Evolutionary conservation across 2,888 invertebrate species (phyloP).

Genomic region (Dugesia japonica): DNA sequence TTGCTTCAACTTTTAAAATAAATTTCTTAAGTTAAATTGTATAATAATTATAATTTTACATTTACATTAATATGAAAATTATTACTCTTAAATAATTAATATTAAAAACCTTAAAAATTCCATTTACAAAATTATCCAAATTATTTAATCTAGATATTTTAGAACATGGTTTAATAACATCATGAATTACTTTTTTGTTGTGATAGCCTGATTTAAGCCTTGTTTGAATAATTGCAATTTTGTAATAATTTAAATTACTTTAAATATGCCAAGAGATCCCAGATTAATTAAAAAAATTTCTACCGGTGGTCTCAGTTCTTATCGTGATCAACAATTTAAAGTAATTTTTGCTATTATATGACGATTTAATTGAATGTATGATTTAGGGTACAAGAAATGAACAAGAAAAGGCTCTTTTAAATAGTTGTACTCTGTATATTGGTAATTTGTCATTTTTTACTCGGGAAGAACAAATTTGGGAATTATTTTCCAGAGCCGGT

Average conservation of each 20-base stretch:
- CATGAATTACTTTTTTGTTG: too few relatives aligned
- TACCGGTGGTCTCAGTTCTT: not conserved
- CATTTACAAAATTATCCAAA: too few relatives aligned
- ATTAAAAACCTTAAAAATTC: too few relatives aligned
- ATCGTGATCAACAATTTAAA: not conserved
- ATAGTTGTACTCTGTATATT: slow-evolving; percentile 64
- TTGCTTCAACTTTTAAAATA: too few relatives aligned
- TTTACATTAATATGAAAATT: too few relatives aligned
- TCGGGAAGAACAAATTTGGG: slow-evolving; percentile 92
- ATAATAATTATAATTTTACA: too few relatives aligned
- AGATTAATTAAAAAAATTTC: not conserved
- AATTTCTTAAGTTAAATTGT: too few relatives aligned
- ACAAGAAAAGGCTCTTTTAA: slow-evolving; percentile 41
- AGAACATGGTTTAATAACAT: too few relatives aligned
- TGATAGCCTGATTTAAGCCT: too few relatives aligned
- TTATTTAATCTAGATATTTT: too few relatives aligned
- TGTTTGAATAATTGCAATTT: not conserved
- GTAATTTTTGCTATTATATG: not conserved
- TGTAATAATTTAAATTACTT: not conserved
- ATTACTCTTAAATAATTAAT: too few relatives aligned
- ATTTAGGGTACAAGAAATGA: slow-evolving; percentile 45
- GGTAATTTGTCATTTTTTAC: slow-evolving; percentile 96
- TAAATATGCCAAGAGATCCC: not conserved
- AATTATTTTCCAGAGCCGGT: slow-evolving; percentile 82
- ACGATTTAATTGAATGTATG: too few relatives aligned